Conservation (phyloP, 2,113 vertebrate genomes). For the Phylloscopus trochiloides region DNA sequence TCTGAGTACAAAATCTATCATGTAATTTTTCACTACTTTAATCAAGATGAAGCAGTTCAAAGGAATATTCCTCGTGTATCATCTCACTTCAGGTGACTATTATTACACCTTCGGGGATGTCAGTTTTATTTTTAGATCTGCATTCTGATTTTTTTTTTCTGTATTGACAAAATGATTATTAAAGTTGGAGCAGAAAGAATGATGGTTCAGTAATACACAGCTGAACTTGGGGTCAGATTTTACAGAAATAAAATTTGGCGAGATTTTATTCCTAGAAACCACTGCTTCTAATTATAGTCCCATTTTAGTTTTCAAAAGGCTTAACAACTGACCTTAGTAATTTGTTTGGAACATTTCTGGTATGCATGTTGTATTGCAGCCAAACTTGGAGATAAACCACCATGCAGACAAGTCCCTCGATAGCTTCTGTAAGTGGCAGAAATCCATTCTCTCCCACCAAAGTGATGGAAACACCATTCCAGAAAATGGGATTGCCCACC, state of each 20-base stretch:
- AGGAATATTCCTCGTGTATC: conserved; percentile 15
- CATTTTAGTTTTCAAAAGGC: conserved; percentile 81
- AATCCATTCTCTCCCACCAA: conserved; percentile 96
- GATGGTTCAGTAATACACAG: conserved; percentile 65
- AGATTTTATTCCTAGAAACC: conserved; percentile 79
- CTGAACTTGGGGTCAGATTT: conserved; percentile 75
- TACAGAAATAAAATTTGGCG: conserved; percentile 76
- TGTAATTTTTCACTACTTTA: conserved; percentile 43
- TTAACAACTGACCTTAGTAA: conserved; percentile 83
- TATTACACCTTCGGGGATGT: background rate
- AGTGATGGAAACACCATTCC: conserved; percentile 97
- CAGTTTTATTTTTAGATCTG: conserved; percentile 43
- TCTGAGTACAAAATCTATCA: conserved; percentile 37
- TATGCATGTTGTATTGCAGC: conserved; percentile 88
- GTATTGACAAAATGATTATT: conserved; percentile 62
- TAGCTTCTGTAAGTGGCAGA: conserved; percentile 99
- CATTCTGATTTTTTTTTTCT: conserved; percentile 38
- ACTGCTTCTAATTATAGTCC: conserved; percentile 82
- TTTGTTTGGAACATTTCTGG: conserved; percentile 84
- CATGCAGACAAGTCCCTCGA: conserved; percentile 99
- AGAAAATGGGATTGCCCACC: conserved; percentile 98
- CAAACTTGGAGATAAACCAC: conserved; percentile 99
- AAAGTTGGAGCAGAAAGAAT: conserved; percentile 67
- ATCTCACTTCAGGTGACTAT: conserved; percentile 31
- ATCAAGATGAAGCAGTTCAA: conserved; percentile 36